phyloP scores from a whole-genome alignment of 1,140 invertebrate species.

The Ceratoteleas bidentatus region DNA sequence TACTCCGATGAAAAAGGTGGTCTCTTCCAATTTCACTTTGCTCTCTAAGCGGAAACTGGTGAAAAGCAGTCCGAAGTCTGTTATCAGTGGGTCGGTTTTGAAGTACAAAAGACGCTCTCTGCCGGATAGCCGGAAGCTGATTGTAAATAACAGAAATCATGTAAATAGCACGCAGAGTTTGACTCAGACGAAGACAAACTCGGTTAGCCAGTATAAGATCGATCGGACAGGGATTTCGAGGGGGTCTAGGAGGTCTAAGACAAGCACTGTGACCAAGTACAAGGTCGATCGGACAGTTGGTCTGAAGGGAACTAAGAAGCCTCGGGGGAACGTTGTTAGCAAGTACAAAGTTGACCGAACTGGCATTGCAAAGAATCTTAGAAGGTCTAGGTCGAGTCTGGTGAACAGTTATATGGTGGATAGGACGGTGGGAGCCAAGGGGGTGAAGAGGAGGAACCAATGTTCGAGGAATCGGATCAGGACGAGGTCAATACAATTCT shows the following conservation, averaged over 20 bases:
- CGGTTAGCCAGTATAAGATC: constrained; percentile 40
- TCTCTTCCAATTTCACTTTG: constrained; percentile 24
- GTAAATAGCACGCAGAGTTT: constrained; percentile 4
- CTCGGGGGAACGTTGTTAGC: constrained; percentile 1
- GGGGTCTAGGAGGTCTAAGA: not conserved
- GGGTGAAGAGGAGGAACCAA: constrained; percentile 13
- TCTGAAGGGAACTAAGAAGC: constrained; percentile 1
- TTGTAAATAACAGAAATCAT: constrained; percentile 26
- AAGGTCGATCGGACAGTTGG: constrained; percentile 29
- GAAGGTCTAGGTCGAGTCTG: not conserved
- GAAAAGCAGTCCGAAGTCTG: constrained; percentile 34
- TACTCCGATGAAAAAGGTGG: constrained; percentile 18
- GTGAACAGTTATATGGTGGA: constrained; percentile 29
- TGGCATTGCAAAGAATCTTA: not conserved
- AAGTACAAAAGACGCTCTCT: constrained; percentile 18
- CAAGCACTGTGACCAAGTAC: constrained; percentile 18
- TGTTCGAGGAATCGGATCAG: constrained; percentile 1
- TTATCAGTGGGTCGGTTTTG: not conserved
- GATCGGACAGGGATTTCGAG: constrained; percentile 18
- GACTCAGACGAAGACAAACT: not conserved
- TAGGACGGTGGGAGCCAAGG: not conserved
- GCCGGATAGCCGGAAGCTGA: constrained; percentile 17
- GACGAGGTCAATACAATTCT: constrained; percentile 2
- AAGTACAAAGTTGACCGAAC: constrained; percentile 34
- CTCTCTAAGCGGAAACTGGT: constrained; percentile 45